Conservation (phyloP, 2,797 vertebrate species). For the Echeneis naucrates region DNA sequence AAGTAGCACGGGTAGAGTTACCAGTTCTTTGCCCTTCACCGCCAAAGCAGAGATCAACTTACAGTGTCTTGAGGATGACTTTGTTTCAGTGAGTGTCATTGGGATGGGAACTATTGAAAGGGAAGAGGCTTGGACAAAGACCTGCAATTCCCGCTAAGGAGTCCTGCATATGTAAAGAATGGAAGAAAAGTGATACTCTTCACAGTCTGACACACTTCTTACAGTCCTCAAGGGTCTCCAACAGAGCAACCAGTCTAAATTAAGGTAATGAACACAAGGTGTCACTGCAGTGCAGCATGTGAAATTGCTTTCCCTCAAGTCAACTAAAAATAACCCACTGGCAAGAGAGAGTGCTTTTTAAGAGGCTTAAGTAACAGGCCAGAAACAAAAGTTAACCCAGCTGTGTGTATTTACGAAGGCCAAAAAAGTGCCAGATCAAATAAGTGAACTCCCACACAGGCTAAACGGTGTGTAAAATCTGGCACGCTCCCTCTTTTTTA, state of each 20-base stretch:
- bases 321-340: slow-evolving; percentile 30
- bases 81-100: slow-evolving; percentile 56
- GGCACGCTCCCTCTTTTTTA: slow-evolving; percentile 15
- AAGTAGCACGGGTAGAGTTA: slow-evolving; percentile 58
- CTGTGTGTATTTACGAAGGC: slow-evolving; percentile 63
- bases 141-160: slow-evolving; percentile 16
- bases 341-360: slow-evolving; percentile 14
- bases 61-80: slow-evolving; percentile 53
- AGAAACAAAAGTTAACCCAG: slow-evolving; percentile 49
- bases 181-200: slow-evolving; percentile 10
- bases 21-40: slow-evolving; percentile 38
- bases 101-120: slow-evolving; percentile 28
- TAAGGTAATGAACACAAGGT: slow-evolving; percentile 54
- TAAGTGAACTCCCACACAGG: slow-evolving; percentile 25
- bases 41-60: slow-evolving; percentile 56
- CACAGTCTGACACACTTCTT: background rate
- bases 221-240: background rate
- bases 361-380: slow-evolving; percentile 26
- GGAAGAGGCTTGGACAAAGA: slow-evolving; percentile 18
- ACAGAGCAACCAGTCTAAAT: background rate
- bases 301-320: background rate
- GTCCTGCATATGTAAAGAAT: slow-evolving; percentile 22
- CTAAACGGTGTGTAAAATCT: slow-evolving; percentile 23
- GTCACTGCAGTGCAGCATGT: slow-evolving; percentile 57
- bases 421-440: slow-evolving; percentile 55